Evolutionary conservation across 2,113 vertebrate species (phyloP).

Genomic region (Tretioscincus oriximinensis): DNA sequence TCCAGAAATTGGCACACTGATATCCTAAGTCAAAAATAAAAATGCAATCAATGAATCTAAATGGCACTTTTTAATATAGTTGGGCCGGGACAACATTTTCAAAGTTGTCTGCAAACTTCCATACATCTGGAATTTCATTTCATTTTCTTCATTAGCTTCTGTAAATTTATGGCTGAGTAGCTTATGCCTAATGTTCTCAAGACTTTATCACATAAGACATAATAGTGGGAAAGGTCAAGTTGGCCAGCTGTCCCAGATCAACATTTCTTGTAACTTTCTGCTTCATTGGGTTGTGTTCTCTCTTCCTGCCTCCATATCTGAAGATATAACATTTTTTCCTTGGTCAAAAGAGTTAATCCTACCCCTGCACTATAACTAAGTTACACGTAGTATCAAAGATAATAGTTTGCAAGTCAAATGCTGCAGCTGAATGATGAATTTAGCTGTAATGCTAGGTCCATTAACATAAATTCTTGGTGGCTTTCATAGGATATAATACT

Average conservation of each 20-base stretch:
- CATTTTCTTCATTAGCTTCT: background rate
- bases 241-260: conserved; percentile 62
- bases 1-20: background rate
- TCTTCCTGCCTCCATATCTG: conserved; percentile 43
- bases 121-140: background rate
- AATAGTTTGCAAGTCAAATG: conserved; percentile 54
- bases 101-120: background rate
- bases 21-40: background rate
- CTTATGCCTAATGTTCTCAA: conserved; percentile 3
- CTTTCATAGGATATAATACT: background rate
- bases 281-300: conserved; percentile 62
- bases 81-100: background rate
- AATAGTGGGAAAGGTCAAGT: conserved; percentile 59
- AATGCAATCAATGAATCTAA: background rate
- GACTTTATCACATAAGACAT: conserved; percentile 58
- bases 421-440: conserved; percentile 53
- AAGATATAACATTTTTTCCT: conserved; percentile 47
- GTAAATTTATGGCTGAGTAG: background rate
- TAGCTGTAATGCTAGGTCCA: conserved; percentile 52
- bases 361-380: conserved; percentile 60
- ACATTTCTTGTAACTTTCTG: conserved; percentile 60
- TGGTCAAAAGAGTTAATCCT: conserved; percentile 55
- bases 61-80: background rate
- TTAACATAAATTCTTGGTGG: conserved; percentile 23
- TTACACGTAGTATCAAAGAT: conserved; percentile 55